Evolutionary conservation across 2,113 vertebrate species (phyloP), one percentile per base, ranked within the genome.

Genomic region (Panthera tigris): DNA sequence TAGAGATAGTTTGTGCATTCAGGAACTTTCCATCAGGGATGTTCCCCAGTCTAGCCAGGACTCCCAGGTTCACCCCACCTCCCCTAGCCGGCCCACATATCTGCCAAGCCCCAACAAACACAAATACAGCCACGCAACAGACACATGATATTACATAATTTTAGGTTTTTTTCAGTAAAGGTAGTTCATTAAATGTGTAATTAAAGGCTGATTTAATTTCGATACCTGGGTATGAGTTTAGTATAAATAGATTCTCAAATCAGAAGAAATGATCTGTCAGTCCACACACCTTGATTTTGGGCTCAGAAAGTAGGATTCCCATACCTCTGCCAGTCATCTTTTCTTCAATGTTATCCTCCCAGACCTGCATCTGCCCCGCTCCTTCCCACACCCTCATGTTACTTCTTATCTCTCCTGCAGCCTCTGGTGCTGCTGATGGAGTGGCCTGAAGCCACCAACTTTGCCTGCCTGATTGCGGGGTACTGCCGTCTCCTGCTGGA

Each of bases 401-500:
- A 89, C 84, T 93, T 97, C 50, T 33, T 76, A 7, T 96, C 74
- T 98, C 69, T 96, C 95, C 97, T 98, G 66, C 98, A 99, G 99
- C 99, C 99, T 0, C 98, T 99, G 97, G 99, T 99, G 93, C 97
- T 99, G 97, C 99, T 99, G 96, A 99, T 99, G 99, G 99, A 99
- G 98, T 99, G 99, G 99, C 99, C 99, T 0, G 99, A 99, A 98
- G 99, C 99, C 97, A 99, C 99, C 98, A 99, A 99, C 98, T 99
- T 99, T 69, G 99, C 99, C 96, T 99, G 99, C 98, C 99, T 99
- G 94, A 99, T 99, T n/a, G 99, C 99, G 5, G 99, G 99, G 97
- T 99, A 99, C 99, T 99, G 99, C 99, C 99, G 99, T 96, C 99
- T 99, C 57, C 99, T 99, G 98, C 99, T 99, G 98, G 99, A 99